Conservation (phyloP, 2,113 vertebrate genomes). For the Etheostoma cragini region DNA sequence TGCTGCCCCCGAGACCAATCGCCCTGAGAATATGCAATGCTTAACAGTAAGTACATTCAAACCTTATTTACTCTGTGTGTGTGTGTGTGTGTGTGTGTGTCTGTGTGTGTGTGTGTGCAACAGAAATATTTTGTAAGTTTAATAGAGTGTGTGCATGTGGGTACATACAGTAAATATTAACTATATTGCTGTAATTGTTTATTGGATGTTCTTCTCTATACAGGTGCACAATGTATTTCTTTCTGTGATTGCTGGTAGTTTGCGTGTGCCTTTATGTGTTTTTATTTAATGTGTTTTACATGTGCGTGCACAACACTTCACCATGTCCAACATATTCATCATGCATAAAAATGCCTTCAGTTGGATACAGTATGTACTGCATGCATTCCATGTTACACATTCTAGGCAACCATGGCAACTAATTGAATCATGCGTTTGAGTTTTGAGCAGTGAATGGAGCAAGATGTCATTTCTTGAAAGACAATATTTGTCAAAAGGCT, state of each 20-base stretch:
- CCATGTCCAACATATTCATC: constrained; percentile 59
- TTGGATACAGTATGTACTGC: constrained; percentile 48
- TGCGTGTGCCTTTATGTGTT: neutral
- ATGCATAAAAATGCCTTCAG: constrained; percentile 70
- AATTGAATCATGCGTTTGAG: constrained; percentile 65
- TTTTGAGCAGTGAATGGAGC: constrained; percentile 52
- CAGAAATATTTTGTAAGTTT: neutral
- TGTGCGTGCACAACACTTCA: constrained; percentile 37
- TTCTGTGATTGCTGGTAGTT: neutral
- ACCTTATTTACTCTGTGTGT: constrained; percentile 3
- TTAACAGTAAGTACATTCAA: constrained; percentile 83
- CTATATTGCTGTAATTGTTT: neutral
- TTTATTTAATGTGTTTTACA: constrained; percentile 19
- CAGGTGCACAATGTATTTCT: neutral
- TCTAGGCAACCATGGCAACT: constrained; percentile 63
- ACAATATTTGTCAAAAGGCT: constrained; percentile 56
- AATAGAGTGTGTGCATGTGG: neutral
- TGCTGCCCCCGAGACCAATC: constrained; percentile 75
- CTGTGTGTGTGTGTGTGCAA: neutral
- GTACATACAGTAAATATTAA: neutral
- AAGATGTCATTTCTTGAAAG: constrained; percentile 62
- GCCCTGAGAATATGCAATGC: constrained; percentile 84
- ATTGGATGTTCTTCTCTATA: neutral
- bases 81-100: neutral
- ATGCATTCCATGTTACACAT: constrained; percentile 63